Percentiles rank a stretch among this genome's conserved stretches.
These are phyloP conservation scores for Thripadectes ignobilis DNA, from an alignment of 2,797 vertebrate genomes.

Conservation along the genomic window DNA sequence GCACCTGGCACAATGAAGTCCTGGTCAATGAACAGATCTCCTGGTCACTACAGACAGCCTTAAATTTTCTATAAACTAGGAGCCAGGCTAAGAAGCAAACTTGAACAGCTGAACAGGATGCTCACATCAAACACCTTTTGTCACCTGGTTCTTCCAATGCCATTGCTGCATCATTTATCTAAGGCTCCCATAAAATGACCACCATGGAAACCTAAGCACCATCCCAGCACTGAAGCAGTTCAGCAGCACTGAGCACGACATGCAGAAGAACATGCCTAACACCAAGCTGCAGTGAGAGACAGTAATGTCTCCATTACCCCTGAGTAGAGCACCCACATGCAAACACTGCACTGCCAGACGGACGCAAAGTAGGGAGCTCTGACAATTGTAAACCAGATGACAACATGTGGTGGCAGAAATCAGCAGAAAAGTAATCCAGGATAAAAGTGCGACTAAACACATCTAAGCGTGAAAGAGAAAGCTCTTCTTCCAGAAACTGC, in stretches of 20 bases:
- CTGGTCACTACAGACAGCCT: not conserved
- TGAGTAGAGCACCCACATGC: not conserved
- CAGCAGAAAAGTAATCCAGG: not conserved
- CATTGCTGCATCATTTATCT: not conserved
- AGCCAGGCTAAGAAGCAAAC: not conserved
- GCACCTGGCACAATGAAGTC: not conserved
- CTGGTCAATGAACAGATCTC: not conserved
- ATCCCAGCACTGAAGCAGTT: not conserved
- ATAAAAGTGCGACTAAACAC: not conserved
- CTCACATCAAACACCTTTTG: not conserved
- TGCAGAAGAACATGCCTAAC: not conserved
- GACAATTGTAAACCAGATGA: not conserved
- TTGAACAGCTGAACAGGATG: not conserved
- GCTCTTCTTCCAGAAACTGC: not conserved
- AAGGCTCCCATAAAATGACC: not conserved
- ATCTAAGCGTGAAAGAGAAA: not conserved
- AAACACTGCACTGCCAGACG: not conserved
- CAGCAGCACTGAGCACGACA: not conserved
- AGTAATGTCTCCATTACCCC: not conserved
- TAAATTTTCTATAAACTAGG: not conserved
- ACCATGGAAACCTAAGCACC: not conserved
- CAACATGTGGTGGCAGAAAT: not conserved
- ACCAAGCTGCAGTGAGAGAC: not conserved
- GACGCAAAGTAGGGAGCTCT: not conserved
- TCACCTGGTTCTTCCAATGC: not conserved